Evolutionary conservation across 1,140 invertebrate species (phyloP).

Genomic region (Agrypnia vestita): DNA sequence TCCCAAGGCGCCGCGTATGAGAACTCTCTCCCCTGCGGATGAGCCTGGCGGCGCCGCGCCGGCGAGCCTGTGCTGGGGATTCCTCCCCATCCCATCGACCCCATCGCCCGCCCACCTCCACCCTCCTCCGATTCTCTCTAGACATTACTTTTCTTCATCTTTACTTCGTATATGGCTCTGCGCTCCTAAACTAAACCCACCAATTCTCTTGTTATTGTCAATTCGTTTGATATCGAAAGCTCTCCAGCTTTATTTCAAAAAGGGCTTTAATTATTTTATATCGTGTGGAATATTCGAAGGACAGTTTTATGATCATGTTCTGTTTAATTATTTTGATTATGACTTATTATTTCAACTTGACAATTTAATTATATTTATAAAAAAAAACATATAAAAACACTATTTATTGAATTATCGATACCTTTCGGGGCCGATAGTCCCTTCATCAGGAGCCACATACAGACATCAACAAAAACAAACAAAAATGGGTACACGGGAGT

Average conservation of each 20-base stretch:
- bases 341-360: no score
- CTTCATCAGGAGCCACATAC: no score
- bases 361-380: no score
- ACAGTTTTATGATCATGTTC: no score
- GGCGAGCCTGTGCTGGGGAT: slow-evolving; percentile 21
- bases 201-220: not conserved
- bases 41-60: slow-evolving; percentile 44
- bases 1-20: not conserved
- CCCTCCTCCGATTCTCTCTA: not conserved
- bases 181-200: slow-evolving; percentile 1
- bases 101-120: not conserved
- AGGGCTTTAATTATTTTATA: not conserved
- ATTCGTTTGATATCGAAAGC: not conserved
- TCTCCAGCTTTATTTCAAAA: not conserved
- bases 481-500: no score
- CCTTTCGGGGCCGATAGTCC: no score
- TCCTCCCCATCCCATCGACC: not conserved
- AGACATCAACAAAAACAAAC: no score
- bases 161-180: slow-evolving; percentile 7
- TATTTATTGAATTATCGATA: no score
- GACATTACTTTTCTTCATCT: not conserved
- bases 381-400: no score
- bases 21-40: not conserved
- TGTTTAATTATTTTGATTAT: no score
- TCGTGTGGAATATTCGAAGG: no score